Percentiles rank a stretch among this genome's conserved stretches.
phyloP scores from a whole-genome alignment of 1,140 invertebrate genomes.

The Brachionus manjavacas region DNA sequence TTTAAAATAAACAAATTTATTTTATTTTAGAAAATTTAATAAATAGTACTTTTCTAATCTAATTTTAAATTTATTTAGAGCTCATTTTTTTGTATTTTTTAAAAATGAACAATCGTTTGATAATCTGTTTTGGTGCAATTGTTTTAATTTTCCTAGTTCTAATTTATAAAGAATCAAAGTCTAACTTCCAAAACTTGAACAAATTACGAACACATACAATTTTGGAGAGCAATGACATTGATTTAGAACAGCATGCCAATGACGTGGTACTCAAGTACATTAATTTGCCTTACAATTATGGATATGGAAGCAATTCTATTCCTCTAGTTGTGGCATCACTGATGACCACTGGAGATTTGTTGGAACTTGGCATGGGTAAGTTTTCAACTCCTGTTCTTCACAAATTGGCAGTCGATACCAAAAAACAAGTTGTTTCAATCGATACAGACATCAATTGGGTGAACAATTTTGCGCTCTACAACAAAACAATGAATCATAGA shows the following conservation, averaged over 20 bases:
- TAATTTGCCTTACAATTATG: not conserved
- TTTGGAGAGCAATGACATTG: not conserved
- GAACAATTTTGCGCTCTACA: constrained; percentile 7
- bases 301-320: constrained; percentile 10
- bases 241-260: not conserved
- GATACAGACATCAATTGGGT: constrained; percentile 16
- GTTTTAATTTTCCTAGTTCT: too few species aligned
- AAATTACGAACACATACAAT: too few species aligned
- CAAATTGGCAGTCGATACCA: not conserved
- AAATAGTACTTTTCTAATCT: too few species aligned
- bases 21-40: too few species aligned
- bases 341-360: not conserved
- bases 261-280: not conserved
- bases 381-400: constrained; percentile 31
- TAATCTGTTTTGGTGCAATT: too few species aligned
- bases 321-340: constrained; percentile 2
- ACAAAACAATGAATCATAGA: not conserved
- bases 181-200: too few species aligned
- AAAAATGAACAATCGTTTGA: too few species aligned
- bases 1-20: too few species aligned
- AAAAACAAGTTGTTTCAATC: not conserved
- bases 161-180: too few species aligned
- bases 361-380: not conserved
- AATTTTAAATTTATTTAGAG: too few species aligned
- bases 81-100: too few species aligned